Conservation (phyloP, 2,113 vertebrate genomes). For the Otus sunia region DNA sequence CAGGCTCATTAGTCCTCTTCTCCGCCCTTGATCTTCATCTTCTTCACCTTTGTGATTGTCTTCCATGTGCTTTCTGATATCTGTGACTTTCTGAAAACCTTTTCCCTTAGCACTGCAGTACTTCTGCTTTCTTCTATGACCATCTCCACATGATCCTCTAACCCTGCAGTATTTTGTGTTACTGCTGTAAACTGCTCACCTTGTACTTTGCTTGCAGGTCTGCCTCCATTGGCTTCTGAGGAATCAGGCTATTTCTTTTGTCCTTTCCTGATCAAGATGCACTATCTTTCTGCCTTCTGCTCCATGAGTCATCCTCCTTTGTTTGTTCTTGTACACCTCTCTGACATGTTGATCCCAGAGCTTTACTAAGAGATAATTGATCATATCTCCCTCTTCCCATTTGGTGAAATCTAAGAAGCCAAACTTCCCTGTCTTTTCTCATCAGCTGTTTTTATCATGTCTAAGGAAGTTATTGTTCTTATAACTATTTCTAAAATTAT, state of each 20-base stretch:
- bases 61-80: constrained; percentile 46
- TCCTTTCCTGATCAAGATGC: constrained; percentile 48
- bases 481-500: not conserved
- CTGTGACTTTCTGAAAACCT: constrained; percentile 56
- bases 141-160: constrained; percentile 66
- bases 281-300: constrained; percentile 3
- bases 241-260: constrained; percentile 54
- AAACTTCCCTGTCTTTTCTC: constrained; percentile 3
- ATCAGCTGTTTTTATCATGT: not conserved
- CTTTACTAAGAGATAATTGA: constrained; percentile 11
- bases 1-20: constrained; percentile 53
- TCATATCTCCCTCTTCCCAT: not conserved
- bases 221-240: constrained; percentile 49
- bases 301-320: constrained; percentile 31
- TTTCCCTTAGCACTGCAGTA: constrained; percentile 55
- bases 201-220: constrained; percentile 51
- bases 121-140: constrained; percentile 65
- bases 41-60: constrained; percentile 59
- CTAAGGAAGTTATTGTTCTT: not conserved
- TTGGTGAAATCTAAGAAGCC: not conserved
- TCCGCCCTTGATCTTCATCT: constrained; percentile 60
- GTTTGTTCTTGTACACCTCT: constrained; percentile 30
- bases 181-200: constrained; percentile 64
- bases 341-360: not conserved
- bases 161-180: constrained; percentile 63